Base-by-base conservation (phyloP, 2,797 vertebrate species). In the Enteromius trimaculatus region DNA sequence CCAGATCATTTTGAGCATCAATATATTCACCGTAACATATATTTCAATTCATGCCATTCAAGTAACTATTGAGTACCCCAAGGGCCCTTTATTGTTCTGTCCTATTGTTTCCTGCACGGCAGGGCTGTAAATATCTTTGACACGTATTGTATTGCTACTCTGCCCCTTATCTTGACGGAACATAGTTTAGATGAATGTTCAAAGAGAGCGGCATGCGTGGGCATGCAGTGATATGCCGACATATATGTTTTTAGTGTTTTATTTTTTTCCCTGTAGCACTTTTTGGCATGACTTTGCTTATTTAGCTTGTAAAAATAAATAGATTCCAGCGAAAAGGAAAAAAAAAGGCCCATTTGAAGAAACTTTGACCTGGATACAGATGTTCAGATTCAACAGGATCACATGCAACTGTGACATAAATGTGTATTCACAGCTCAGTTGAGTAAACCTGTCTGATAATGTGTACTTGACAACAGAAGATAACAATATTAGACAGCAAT, bases 391-490 rank as follows among this genome's bases (percentile, higher is more conserved):
- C 17, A 76, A 16, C 49, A 80, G 84, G 89, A 79, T 82, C 55
- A 49, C 49, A 21, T 6, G 69, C 66, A 82, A 81, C 69, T 85
- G 82, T 80, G 79, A 81, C 82, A 83, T 82, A 71, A 47, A 81
- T 84, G 47, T 37, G 68, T 71, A 85, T 69, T 86, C 81, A 78
- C 80, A 62, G 58, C 64, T 64, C n/a, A 42, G 68, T 81, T 55
- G 19, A 58, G 58, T 74, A 85, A 79, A 86, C 82, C 77, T 83
- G 37, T 37, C 76, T 39, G 82, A 88, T 84, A 87, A 85, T 79
- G 31, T 74, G 70, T 82, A 81, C 86, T 88, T 86, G 58, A 89
- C 86, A 87, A 83, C 53, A 23, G 75, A 62, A 86, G 87, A 89
- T 90, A 89, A 88, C 80, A 69, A 55, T 79, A 76, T 88, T 82